Evolutionary conservation across 1,140 invertebrate genomes (phyloP).

Genomic region (Babylonia areolata): DNA sequence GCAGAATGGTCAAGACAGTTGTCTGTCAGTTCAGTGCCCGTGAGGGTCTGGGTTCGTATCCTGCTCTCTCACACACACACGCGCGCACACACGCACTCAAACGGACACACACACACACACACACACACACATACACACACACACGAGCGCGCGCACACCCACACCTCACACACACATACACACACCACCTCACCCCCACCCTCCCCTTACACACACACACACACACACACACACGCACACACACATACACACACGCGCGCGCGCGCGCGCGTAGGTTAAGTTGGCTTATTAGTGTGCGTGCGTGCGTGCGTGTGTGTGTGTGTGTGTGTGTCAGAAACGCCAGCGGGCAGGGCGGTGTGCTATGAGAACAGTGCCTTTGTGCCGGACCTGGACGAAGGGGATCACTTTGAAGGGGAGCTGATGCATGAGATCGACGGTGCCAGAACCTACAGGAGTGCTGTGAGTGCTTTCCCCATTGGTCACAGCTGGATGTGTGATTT

Average conservation of each 20-base stretch:
- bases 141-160: neutral
- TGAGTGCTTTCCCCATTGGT: constrained; percentile 2
- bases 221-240: neutral
- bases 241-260: neutral
- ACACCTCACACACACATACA: neutral
- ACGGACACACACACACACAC: neutral
- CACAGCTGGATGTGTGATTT: no score
- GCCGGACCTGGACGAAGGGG: constrained; percentile 20
- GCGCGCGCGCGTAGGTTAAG: neutral
- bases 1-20: no score
- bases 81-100: neutral
- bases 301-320: neutral
- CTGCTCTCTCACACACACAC: neutral
- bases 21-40: no score
- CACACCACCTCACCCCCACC: neutral
- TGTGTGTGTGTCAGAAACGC: neutral
- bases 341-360: neutral
- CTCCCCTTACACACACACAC: neutral
- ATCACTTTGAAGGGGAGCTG: constrained; percentile 15
- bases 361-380: constrained; percentile 19
- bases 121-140: neutral
- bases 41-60: no score
- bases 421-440: constrained; percentile 37
- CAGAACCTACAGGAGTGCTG: constrained; percentile 40
- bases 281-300: neutral